Percentiles rank a stretch among this genome's conserved stretches.
Conservation (phyloP, 2,113 vertebrate genomes). For the Lutjanus erythropterus region DNA sequence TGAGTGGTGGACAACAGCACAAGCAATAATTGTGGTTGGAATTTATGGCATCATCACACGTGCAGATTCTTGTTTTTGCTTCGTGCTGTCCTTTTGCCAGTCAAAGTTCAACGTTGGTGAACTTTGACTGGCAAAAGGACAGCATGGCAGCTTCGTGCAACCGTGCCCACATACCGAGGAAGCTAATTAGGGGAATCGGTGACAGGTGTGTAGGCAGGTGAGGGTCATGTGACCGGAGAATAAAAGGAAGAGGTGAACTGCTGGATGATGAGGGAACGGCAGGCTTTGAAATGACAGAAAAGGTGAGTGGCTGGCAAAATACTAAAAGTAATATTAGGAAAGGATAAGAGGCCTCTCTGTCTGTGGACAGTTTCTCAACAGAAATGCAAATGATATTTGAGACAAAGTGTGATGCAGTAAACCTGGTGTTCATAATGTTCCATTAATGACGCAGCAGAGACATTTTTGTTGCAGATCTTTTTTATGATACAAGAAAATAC, state of each 20-base stretch:
- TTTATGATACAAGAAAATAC: too few species aligned
- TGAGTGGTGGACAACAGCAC: neutral
- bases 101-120: too few species aligned
- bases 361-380: too few species aligned
- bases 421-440: neutral
- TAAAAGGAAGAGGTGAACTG: neutral
- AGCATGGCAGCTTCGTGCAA: too few species aligned
- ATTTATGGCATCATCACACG: too few species aligned
- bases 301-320: neutral
- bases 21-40: neutral
- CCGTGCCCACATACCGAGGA: too few species aligned
- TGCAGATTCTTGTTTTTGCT: too few species aligned
- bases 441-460: neutral
- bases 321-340: neutral
- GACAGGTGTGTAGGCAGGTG: neutral
- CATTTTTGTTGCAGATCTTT: too few species aligned
- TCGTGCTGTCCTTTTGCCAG: too few species aligned
- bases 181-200: neutral
- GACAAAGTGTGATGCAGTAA: neutral
- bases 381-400: neutral
- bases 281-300: too few species aligned
- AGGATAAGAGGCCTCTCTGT: too few species aligned
- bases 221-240: neutral
- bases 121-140: too few species aligned
- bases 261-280: neutral